These are phyloP conservation scores for Margarornis squamiger DNA, from an alignment of 2,797 vertebrate species.

Conservation along the genomic window DNA sequence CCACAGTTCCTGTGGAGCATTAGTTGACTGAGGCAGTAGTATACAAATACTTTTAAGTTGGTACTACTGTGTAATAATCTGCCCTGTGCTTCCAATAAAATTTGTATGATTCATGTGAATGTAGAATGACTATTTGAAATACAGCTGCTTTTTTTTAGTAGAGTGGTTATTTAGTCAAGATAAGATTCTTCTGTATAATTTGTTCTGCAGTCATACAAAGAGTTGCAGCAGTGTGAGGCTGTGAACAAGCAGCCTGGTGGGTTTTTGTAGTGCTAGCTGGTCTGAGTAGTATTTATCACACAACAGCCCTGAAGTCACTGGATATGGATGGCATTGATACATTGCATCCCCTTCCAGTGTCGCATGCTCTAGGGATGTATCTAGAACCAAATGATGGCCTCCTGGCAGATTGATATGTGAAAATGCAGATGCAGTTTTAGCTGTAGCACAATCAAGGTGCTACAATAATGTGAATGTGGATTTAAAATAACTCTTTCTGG, in stretches of 20 bases:
- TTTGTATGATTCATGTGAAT: neutral
- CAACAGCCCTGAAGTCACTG: neutral
- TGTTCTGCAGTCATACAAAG: neutral
- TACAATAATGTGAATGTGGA: neutral
- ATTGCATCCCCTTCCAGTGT: neutral
- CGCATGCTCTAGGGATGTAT: neutral
- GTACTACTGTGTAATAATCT: neutral
- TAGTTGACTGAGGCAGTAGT: neutral
- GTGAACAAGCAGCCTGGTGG: neutral
- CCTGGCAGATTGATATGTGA: neutral
- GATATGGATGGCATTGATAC: neutral
- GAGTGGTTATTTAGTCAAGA: neutral
- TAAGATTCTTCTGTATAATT: neutral
- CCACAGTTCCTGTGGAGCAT: neutral
- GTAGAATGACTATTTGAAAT: neutral
- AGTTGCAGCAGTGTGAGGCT: neutral
- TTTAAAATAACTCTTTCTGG: slow-evolving; percentile 77
- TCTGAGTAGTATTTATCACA: neutral
- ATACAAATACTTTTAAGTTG: neutral
- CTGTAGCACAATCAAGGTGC: neutral
- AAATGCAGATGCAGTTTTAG: neutral
- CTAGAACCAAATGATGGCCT: neutral
- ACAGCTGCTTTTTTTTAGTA: neutral
- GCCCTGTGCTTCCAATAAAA: neutral
- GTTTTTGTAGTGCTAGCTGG: neutral